phyloP scores from a whole-genome alignment of 2,888 invertebrate species.

The Spodoptera exigua region DNA sequence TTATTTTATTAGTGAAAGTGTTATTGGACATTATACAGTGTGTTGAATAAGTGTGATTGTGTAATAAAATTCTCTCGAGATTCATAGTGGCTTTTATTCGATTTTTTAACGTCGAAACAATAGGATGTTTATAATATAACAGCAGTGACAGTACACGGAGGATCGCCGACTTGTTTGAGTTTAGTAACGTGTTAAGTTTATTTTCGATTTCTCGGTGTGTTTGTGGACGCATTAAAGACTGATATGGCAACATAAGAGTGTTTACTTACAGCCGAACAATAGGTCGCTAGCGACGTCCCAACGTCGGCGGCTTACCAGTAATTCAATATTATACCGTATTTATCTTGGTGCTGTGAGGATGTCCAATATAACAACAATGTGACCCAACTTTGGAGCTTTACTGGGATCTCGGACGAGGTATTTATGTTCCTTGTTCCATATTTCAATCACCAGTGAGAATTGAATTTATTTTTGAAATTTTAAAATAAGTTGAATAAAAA shows the following conservation, averaged over 20 bases:
- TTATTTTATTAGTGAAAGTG: constrained; percentile 66
- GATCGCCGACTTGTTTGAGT: constrained; percentile 67
- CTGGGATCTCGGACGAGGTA: constrained; percentile 28
- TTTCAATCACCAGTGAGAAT: constrained; percentile 45
- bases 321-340: constrained; percentile 70
- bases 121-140: constrained; percentile 55
- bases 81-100: constrained; percentile 50
- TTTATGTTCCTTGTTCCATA: constrained; percentile 34
- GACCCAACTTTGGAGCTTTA: constrained; percentile 47
- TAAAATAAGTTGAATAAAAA: not conserved
- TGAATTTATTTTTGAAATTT: constrained; percentile 45
- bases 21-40: constrained; percentile 65
- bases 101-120: constrained; percentile 38
- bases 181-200: constrained; percentile 71
- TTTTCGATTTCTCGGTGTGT: constrained; percentile 76
- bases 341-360: constrained; percentile 65
- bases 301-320: constrained; percentile 60
- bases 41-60: constrained; percentile 60
- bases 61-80: constrained; percentile 57
- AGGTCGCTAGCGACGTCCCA: constrained; percentile 66
- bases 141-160: constrained; percentile 47
- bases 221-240: constrained; percentile 77
- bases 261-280: constrained; percentile 79
- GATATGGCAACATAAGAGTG: constrained; percentile 83
- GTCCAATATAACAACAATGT: constrained; percentile 64